Conservation (phyloP, 2,797 vertebrate species). For the Botia almorhae region DNA sequence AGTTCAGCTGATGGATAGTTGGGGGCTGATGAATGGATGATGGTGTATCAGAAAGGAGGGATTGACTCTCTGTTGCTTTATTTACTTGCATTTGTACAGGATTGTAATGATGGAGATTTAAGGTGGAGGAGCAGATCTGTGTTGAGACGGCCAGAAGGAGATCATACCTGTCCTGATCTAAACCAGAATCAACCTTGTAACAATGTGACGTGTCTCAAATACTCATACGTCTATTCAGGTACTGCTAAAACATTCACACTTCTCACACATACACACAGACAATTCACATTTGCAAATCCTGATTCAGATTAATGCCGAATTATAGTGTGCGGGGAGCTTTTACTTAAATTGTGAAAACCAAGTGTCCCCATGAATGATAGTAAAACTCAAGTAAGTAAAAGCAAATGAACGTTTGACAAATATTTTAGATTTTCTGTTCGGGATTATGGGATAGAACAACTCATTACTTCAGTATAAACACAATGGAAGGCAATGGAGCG, state of each 20-base stretch:
- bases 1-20: slow-evolving; percentile 38
- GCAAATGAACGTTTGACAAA: too few species aligned
- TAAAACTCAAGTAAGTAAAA: background rate
- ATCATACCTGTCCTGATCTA: slow-evolving; percentile 78
- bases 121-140: slow-evolving; percentile 78
- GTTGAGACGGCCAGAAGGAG: slow-evolving; percentile 72
- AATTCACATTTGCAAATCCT: background rate
- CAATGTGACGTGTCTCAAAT: slow-evolving; percentile 85
- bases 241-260: slow-evolving; percentile 20
- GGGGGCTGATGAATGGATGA: background rate
- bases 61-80: background rate
- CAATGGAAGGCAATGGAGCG: too few species aligned
- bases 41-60: background rate
- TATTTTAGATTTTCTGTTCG: too few species aligned
- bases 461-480: too few species aligned
- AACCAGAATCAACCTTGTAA: slow-evolving; percentile 79
- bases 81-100: slow-evolving; percentile 65
- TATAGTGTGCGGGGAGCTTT: too few species aligned
- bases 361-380: background rate
- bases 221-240: slow-evolving; percentile 87
- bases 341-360: too few species aligned
- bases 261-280: too few species aligned
- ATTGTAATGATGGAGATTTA: slow-evolving; percentile 74
- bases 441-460: too few species aligned
- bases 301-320: too few species aligned